These are phyloP conservation scores for Bicyclus anynana DNA, from an alignment of 1,140 invertebrate species.

Conservation along the genomic window DNA sequence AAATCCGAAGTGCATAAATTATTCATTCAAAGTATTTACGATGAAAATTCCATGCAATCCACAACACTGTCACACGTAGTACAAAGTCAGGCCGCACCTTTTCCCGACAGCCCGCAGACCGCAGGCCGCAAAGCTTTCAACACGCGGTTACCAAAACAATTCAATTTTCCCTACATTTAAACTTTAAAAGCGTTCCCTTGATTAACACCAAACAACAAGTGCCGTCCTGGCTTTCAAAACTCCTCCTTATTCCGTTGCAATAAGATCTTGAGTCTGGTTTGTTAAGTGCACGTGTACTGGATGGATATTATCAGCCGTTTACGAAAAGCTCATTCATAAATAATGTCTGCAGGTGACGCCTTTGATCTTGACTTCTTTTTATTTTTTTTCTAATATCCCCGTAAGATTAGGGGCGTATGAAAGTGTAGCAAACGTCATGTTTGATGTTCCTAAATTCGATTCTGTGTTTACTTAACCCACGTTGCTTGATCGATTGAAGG, in stretches of 20 bases:
- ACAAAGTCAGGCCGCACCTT: constrained; percentile 35
- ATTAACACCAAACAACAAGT: constrained; percentile 24
- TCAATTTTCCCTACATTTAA: constrained; percentile 51
- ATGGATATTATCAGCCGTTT: constrained; percentile 22
- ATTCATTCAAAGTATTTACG: neutral
- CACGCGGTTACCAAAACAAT: constrained; percentile 44
- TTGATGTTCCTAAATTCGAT: constrained; percentile 35
- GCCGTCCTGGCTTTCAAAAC: constrained; percentile 1
- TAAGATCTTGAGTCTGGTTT: neutral
- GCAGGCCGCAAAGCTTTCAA: constrained; percentile 47
- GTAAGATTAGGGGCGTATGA: constrained; percentile 26
- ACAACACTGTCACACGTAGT: constrained; percentile 22
- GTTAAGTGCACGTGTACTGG: constrained; percentile 1
- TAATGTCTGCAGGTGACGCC: constrained; percentile 34
- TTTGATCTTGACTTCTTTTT: constrained; percentile 37
- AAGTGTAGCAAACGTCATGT: constrained; percentile 23
- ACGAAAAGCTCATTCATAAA: constrained; percentile 31
- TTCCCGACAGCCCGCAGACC: constrained; percentile 37
- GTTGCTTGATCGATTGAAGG: constrained; percentile 11
- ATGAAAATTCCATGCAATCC: constrained; percentile 1
- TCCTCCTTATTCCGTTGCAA: constrained; percentile 10
- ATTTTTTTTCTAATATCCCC: constrained; percentile 38
- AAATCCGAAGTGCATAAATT: neutral
- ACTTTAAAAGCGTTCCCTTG: constrained; percentile 45
- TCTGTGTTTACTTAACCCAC: constrained; percentile 22